Evolutionary conservation across 2,113 vertebrate species (phyloP), one percentile per base, ranked within the genome.

Genomic region (Elgaria multicarinata): DNA sequence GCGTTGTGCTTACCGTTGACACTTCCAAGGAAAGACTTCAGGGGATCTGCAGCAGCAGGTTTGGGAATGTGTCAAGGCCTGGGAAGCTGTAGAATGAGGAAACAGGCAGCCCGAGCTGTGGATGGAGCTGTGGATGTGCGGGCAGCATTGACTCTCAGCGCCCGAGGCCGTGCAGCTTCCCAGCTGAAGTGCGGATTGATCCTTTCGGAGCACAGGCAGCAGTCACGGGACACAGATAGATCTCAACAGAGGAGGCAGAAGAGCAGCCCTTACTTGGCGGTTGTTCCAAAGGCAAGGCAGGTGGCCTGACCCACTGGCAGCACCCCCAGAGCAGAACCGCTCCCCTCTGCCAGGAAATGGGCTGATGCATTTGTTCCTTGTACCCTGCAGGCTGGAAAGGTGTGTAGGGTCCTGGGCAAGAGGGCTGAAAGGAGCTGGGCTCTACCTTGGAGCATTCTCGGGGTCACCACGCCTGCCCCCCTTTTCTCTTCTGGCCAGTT

Each of bases 131-230:
- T n/a, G n/a, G n/a, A n/a, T n/a, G n/a, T n/a, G n/a, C n/a, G 86
- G 91, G 91, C 85, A 6, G 62, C 76, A 93, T 77, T 2, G 85
- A 87, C 2, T 24, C 18, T 85, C 31, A 83, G 55, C 71, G 91
- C 72, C 91, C 4, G 85, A 16, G 4, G 26, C 87, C 31, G 72
- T 1, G 85, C 50, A 50, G 93, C 92, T 91, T 74, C 95, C 92
- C 50, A 86, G 20, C 36, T 74, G 16, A 83, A 90, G 91, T 74
- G 90, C 75, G 89, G 80, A 95, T 96, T 72, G 94, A 96, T 79
- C 92, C 39, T 64, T n/a, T 24, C 66, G 83, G 92, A 88, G 90
- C 28, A 22, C 87, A 71, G 71, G 79, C 71, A 42, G 89, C 92
- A 88, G 46, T 95, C 83, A 92, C 0, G 89, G 93, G 95, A 92